phyloP scores from a whole-genome alignment of 2,113 vertebrate species.

The Verasper variegatus region DNA sequence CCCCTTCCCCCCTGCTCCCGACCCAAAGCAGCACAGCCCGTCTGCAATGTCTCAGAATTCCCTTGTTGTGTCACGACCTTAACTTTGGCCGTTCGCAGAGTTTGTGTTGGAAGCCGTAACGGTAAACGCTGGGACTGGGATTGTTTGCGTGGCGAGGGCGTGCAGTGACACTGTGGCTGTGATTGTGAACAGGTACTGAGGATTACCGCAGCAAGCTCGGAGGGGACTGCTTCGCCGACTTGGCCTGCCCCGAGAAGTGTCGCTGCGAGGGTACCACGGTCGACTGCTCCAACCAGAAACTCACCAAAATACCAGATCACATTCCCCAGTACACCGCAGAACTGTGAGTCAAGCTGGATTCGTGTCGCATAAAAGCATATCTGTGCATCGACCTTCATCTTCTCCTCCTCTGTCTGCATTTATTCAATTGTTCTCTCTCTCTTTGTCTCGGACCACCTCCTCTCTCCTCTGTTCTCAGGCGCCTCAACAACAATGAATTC shows the following conservation, averaged over 20 bases:
- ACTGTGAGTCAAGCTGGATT: constrained; percentile 86
- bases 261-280: constrained; percentile 97
- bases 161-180: constrained; percentile 43
- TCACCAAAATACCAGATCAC: constrained; percentile 95
- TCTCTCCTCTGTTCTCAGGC: constrained; percentile 76
- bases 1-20: not conserved
- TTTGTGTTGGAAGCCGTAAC: constrained; percentile 11
- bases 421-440: constrained; percentile 17
- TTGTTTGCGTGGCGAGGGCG: not conserved
- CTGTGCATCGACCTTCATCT: constrained; percentile 6
- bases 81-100: not conserved
- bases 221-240: constrained; percentile 96
- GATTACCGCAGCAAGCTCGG: constrained; percentile 98
- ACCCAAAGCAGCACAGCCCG: constrained; percentile 17
- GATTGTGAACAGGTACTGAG: constrained; percentile 89
- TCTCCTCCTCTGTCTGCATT: constrained; percentile 7
- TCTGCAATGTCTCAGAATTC: constrained; percentile 30
- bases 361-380: constrained; percentile 19
- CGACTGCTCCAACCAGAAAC: constrained; percentile 98
- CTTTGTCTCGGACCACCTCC: constrained; percentile 42
- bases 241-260: constrained; percentile 97
- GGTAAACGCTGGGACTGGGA: constrained; percentile 30
- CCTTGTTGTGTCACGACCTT: constrained; percentile 15
- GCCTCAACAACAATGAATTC: constrained; percentile 99
- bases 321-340: constrained; percentile 97